These are phyloP conservation scores for Rhodinocichla rosea DNA, from an alignment of 2,113 vertebrate genomes.

Conservation along the genomic window DNA sequence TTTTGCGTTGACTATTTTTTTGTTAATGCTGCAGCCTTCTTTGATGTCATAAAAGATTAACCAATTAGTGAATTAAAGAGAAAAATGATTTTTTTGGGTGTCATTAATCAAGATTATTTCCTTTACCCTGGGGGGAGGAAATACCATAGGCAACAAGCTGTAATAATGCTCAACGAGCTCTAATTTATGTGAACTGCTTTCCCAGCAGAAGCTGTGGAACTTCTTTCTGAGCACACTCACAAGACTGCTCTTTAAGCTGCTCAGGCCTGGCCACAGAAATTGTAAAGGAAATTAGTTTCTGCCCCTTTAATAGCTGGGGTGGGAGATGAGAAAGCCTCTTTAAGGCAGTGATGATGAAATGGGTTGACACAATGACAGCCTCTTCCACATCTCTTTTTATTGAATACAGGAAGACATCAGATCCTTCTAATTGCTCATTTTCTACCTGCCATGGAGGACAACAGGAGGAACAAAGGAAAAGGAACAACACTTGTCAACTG, in stretches of 20 bases:
- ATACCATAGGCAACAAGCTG: slow-evolving; percentile 58
- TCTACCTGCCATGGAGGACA: slow-evolving; percentile 61
- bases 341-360: slow-evolving; percentile 54
- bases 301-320: neutral
- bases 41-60: slow-evolving; percentile 62
- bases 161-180: slow-evolving; percentile 27
- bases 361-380: slow-evolving; percentile 62
- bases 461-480: slow-evolving; percentile 51
- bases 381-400: slow-evolving; percentile 55
- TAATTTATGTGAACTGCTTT: slow-evolving; percentile 51
- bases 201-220: neutral
- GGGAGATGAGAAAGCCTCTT: neutral
- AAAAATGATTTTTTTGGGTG: slow-evolving; percentile 32
- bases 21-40: slow-evolving; percentile 29
- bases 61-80: slow-evolving; percentile 54
- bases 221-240: neutral
- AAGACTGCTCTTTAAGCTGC: neutral
- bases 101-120: slow-evolving; percentile 68
- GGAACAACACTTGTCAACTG: slow-evolving; percentile 51
- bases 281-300: slow-evolving; percentile 9
- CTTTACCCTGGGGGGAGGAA: slow-evolving; percentile 44
- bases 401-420: slow-evolving; percentile 47
- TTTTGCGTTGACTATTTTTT: slow-evolving; percentile 34
- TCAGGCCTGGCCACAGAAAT: neutral
- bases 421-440: slow-evolving; percentile 69